These are phyloP conservation scores for Bombus superbus DNA, from an alignment of 1,140 invertebrate species.

Conservation along the genomic window DNA sequence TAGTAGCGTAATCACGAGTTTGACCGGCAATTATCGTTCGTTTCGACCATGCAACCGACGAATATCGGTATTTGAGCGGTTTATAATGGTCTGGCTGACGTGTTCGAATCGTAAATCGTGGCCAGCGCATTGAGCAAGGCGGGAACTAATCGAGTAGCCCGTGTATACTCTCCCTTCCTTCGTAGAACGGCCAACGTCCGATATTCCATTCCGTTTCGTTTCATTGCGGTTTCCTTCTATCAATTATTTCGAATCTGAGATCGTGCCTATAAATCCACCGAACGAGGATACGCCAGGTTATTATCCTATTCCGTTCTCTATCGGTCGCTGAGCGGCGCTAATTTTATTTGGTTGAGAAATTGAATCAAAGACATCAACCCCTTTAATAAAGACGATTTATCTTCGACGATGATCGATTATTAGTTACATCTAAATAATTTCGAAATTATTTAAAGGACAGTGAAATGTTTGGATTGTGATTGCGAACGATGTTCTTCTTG, in stretches of 20 bases:
- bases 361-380: neutral
- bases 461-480: too few species aligned
- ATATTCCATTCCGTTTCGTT: slow-evolving; percentile 69
- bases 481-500: too few species aligned
- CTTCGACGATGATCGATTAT: neutral
- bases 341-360: neutral
- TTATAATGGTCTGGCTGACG: slow-evolving; percentile 57
- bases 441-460: too few species aligned
- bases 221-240: slow-evolving; percentile 70
- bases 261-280: slow-evolving; percentile 66
- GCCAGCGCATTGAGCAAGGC: slow-evolving; percentile 63
- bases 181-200: slow-evolving; percentile 41
- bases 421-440: neutral
- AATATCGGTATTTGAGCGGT: slow-evolving; percentile 45
- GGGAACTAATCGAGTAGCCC: slow-evolving; percentile 66
- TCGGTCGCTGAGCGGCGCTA: slow-evolving; percentile 15
- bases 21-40: slow-evolving; percentile 61
- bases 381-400: neutral
- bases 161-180: neutral
- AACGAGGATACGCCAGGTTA: slow-evolving; percentile 62
- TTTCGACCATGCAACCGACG: slow-evolving; percentile 44
- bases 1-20: slow-evolving; percentile 46
- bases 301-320: slow-evolving; percentile 51
- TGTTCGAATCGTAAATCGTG: slow-evolving; percentile 62
- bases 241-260: slow-evolving; percentile 70